Conservation (phyloP, 1,140 invertebrate genomes). For the Oncopodura yosiiana region DNA sequence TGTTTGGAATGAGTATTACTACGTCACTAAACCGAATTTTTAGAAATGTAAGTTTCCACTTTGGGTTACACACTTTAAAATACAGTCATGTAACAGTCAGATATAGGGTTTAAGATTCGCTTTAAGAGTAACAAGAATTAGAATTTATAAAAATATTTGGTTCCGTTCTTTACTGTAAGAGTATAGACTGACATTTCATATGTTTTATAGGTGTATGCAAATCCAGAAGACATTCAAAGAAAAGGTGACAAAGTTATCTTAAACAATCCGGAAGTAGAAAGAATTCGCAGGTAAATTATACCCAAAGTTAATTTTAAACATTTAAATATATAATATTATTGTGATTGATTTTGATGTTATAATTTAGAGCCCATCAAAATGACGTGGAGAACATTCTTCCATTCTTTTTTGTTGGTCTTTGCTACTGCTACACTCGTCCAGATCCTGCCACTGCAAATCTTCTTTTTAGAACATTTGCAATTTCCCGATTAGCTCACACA, state of each 20-base stretch:
- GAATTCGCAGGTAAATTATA: slow-evolving; percentile 42
- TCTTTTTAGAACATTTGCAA: slow-evolving; percentile 49
- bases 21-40: too few species aligned
- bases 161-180: too few species aligned
- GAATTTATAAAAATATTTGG: too few species aligned
- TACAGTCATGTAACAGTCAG: too few species aligned
- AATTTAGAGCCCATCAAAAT: slow-evolving; percentile 54
- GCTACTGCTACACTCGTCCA: slow-evolving; percentile 53
- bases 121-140: too few species aligned
- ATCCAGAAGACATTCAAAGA: slow-evolving; percentile 46
- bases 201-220: slow-evolving; percentile 47
- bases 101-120: too few species aligned
- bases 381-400: slow-evolving; percentile 57
- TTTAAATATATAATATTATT: background rate
- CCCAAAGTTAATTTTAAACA: background rate
- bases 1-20: too few species aligned
- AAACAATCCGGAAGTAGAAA: slow-evolving; percentile 49
- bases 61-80: too few species aligned
- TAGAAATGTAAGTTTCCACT: too few species aligned
- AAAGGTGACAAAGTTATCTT: slow-evolving; percentile 42
- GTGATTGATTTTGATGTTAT: too few species aligned
- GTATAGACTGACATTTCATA: too few species aligned
- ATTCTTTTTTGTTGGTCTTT: slow-evolving; percentile 49
- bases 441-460: slow-evolving; percentile 42
- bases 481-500: slow-evolving; percentile 49